Evolutionary conservation across 37 sponge, comb jelly and placozoan species (phyloP).

Genomic region (Cladorhizidae sp.): DNA sequence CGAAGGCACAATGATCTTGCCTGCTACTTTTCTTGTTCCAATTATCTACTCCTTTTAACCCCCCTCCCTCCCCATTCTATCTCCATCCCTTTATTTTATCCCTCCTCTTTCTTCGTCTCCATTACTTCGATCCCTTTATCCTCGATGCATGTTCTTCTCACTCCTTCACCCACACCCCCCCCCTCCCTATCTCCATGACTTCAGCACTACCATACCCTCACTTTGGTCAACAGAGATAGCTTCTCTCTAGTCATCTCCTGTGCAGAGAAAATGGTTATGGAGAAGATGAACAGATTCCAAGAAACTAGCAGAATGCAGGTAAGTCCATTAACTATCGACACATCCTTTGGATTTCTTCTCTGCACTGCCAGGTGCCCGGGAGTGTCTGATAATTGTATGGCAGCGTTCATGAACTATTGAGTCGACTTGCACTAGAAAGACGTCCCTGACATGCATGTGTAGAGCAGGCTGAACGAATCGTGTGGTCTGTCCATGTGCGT

Average conservation of each 20-base stretch:
- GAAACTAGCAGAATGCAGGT: constrained; percentile 75
- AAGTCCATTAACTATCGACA: too few species aligned
- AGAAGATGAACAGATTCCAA: constrained; percentile 73
- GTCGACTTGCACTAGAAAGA: too few species aligned
- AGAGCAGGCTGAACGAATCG: too few species aligned
- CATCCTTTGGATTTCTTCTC: too few species aligned
- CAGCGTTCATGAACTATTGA: too few species aligned
- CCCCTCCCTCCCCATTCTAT: not conserved
- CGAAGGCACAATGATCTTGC: too few species aligned
- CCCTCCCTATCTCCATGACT: constrained; percentile 1
- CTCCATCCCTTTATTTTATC: not conserved
- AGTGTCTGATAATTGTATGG: too few species aligned
- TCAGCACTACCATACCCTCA: constrained; percentile 77
- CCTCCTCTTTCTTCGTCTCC: not conserved
- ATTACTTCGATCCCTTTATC: not conserved
- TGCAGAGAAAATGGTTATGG: constrained; percentile 78
- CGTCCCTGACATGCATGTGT: too few species aligned
- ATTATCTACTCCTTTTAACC: too few species aligned
- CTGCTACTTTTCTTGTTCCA: too few species aligned
- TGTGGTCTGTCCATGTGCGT: too few species aligned
- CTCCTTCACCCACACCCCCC: not conserved
- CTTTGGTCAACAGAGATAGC: constrained; percentile 84
- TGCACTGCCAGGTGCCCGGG: too few species aligned
- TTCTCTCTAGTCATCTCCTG: constrained; percentile 52
- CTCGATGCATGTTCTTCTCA: not conserved